Evolutionary conservation across 1,140 invertebrate species (phyloP).

Genomic region (Drosophila ercepeae): DNA sequence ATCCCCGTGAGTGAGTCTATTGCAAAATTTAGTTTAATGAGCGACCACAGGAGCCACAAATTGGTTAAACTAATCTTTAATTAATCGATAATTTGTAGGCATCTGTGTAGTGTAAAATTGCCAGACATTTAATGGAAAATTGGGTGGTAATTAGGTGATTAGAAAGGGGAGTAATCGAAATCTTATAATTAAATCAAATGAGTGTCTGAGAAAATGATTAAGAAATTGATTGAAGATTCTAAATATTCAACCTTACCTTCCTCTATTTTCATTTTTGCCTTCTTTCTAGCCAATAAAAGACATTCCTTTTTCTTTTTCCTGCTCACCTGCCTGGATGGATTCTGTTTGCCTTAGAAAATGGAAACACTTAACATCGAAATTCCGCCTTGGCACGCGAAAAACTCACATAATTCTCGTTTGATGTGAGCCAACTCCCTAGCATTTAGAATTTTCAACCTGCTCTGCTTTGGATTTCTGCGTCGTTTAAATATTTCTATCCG

Average conservation of each 20-base stretch:
- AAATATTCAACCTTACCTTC: constrained; percentile 10
- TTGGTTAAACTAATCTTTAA: constrained; percentile 35
- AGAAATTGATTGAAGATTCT: neutral
- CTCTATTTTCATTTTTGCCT: constrained; percentile 7
- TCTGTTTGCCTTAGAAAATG: constrained; percentile 4
- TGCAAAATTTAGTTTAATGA: neutral
- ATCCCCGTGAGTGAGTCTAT: neutral
- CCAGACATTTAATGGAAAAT: neutral
- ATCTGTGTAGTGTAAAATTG: neutral
- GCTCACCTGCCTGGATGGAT: neutral
- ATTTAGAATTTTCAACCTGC: neutral
- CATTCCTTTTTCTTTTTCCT: constrained; percentile 9
- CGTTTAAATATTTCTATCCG: neutral
- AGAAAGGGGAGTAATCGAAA: constrained; percentile 11
- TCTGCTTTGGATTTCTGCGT: neutral
- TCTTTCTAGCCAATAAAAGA: constrained; percentile 1
- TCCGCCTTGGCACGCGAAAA: neutral
- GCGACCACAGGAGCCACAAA: constrained; percentile 26
- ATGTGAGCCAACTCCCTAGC: neutral
- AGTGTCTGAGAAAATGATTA: neutral
- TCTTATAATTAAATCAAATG: neutral
- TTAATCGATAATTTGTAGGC: constrained; percentile 31
- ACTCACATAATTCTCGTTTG: constrained; percentile 6
- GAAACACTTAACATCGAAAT: neutral
- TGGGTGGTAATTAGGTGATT: constrained; percentile 10